Evolutionary conservation across 2,797 vertebrate genomes (phyloP).

Genomic region (Megalops cyprinoides): DNA sequence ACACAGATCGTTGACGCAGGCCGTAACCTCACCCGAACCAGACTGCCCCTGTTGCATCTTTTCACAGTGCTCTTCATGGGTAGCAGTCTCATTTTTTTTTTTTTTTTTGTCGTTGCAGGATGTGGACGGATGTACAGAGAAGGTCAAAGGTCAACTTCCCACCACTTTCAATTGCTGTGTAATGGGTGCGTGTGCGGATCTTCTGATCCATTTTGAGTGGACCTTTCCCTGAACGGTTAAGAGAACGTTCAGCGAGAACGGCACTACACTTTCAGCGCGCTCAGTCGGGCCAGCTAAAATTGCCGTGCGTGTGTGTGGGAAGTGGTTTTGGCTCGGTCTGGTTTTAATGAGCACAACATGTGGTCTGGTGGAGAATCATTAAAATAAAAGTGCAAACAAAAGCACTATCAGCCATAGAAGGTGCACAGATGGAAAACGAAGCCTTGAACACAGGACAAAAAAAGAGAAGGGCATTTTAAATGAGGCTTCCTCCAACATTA

Average conservation of each 20-base stretch:
- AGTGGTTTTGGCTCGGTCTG: neutral
- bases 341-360: neutral
- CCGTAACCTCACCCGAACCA: neutral
- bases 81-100: neutral
- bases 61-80: no score
- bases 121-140: neutral
- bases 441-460: no score
- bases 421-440: no score
- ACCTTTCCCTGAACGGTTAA: neutral
- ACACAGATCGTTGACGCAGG: no score
- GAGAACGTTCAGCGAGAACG: neutral
- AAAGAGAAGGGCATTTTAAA: no score
- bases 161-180: neutral
- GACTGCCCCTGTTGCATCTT: no score
- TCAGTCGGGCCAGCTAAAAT: neutral
- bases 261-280: neutral
- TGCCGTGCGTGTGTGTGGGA: neutral
- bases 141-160: neutral
- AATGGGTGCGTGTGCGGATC: neutral
- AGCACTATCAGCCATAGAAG: neutral
- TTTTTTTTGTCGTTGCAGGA: neutral
- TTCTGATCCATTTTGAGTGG: neutral
- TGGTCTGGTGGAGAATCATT: neutral
- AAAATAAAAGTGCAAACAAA: constrained; percentile 5
- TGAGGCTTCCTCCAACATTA: no score